Evolutionary conservation across 2,888 invertebrate species (phyloP).

Genomic region (Cerastis leucographa): DNA sequence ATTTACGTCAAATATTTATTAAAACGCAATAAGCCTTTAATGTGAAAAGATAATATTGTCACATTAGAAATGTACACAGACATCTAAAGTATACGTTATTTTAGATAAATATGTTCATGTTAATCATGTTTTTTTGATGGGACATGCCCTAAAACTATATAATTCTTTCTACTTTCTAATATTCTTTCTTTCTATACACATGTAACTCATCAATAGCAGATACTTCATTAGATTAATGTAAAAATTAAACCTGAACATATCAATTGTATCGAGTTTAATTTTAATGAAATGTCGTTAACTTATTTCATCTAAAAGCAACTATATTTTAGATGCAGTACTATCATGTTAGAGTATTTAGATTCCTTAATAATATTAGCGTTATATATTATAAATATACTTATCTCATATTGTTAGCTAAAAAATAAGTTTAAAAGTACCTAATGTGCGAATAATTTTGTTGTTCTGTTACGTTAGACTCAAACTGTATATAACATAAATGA

Average conservation of each 20-base stretch:
- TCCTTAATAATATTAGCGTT: constrained; percentile 84
- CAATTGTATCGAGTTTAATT: constrained; percentile 49
- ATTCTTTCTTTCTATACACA: too few relatives aligned
- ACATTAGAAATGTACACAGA: constrained; percentile 66
- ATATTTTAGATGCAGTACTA: constrained; percentile 71
- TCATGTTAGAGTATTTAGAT: constrained; percentile 82
- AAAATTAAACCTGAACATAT: constrained; percentile 63
- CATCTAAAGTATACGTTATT: constrained; percentile 65
- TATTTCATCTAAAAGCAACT: constrained; percentile 65
- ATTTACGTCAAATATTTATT: constrained; percentile 58
- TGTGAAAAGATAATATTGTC: constrained; percentile 69
- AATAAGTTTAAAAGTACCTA: constrained; percentile 79
- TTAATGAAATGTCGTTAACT: constrained; percentile 28
- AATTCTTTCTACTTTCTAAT: constrained; percentile 26
- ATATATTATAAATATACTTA: constrained; percentile 81
- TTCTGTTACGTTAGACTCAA: constrained; percentile 59
- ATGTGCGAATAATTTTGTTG: constrained; percentile 81
- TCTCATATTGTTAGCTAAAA: constrained; percentile 87
- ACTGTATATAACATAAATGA: constrained; percentile 64
- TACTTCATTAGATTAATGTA: constrained; percentile 31
- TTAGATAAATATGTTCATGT: constrained; percentile 39
- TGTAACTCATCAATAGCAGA: constrained; percentile 1
- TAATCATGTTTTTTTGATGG: constrained; percentile 4
- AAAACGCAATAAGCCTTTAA: constrained; percentile 56
- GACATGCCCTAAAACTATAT: background rate